phyloP scores from a whole-genome alignment of 2,888 invertebrate genomes.

The Andrena hattorfiana region DNA sequence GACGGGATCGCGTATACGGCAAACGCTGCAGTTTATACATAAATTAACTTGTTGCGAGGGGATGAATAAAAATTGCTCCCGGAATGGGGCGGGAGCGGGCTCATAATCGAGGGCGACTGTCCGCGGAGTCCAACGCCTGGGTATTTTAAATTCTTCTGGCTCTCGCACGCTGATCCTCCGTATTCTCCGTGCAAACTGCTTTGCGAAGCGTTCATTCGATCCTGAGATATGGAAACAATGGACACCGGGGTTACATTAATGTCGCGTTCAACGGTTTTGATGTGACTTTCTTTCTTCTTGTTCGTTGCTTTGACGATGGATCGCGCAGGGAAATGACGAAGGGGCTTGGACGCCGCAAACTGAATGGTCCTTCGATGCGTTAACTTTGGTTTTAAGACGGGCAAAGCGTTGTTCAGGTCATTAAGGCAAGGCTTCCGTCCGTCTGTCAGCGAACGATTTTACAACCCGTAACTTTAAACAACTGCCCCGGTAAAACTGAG shows the following conservation, averaged over 20 bases:
- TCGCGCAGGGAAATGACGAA: background rate
- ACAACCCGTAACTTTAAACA: constrained; percentile 46
- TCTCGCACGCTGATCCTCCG: background rate
- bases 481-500: constrained; percentile 43
- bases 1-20: constrained; percentile 26
- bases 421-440: constrained; percentile 24
- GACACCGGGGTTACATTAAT: background rate
- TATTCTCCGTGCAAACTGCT: background rate
- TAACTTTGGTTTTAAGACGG: constrained; percentile 33
- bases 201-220: background rate
- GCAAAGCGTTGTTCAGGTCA: constrained; percentile 28
- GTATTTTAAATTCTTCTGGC: background rate
- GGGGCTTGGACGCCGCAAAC: constrained; percentile 8
- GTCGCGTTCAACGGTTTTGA: no score
- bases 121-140: background rate
- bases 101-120: constrained; percentile 16
- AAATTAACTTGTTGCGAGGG: constrained; percentile 68
- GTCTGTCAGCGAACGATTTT: constrained; percentile 50
- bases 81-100: background rate
- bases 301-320: background rate
- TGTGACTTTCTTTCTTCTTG: background rate
- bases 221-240: no score
- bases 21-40: constrained; percentile 41
- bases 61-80: constrained; percentile 39
- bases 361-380: constrained; percentile 5